Base-by-base conservation (phyloP, 2,888 invertebrate genomes). In the Dasypolia templi region DNA sequence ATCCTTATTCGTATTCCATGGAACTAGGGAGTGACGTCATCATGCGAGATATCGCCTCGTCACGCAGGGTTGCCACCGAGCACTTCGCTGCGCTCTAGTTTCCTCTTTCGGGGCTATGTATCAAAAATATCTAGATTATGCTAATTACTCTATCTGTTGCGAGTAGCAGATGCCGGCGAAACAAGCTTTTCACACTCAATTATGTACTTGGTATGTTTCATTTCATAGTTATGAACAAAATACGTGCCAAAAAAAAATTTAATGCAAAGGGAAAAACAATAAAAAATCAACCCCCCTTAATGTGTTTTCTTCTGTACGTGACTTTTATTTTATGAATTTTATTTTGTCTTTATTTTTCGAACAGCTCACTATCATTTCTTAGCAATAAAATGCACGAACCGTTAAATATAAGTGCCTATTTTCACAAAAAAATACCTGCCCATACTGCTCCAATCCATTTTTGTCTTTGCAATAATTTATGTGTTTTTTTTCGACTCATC, bases 61-160 rank as follows among this genome's bases (percentile, higher is more conserved):
- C 78, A 77, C 70, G 66, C 75, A 88, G 88, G 88, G 89, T 79
- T 88, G 85, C 53, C 83, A 77, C 72, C 61, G 55, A 80, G 71
- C 39, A 53, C 69, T 69, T 67, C 55, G 70, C 71, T 46, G 63
- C 63, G 77, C 72, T 84, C 74, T 69, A 75, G 71, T 79, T 80
- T 77, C 70, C 67, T 58, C 69, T 58, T 55, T 51, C 72, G 67
- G 70, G 64, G 79, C 83, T 78, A 81, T 87, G 75, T 78, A 79
- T 86, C 79, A 84, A 86, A 86, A 86, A 84, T 82, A 80, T 82
- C 77, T 65, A 77, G 67, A 81, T 84, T 88, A 88, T 88, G 88
- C 82, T 87, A 88, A 89, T 86, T 86, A 82, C 78, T 77, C 81
- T 82, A 85, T 89, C 84, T 86, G 86, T 82, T 84, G 55, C 59